Evolutionary conservation across 2,888 invertebrate genomes (phyloP).

Genomic region (Gisinianus flammeolus): DNA sequence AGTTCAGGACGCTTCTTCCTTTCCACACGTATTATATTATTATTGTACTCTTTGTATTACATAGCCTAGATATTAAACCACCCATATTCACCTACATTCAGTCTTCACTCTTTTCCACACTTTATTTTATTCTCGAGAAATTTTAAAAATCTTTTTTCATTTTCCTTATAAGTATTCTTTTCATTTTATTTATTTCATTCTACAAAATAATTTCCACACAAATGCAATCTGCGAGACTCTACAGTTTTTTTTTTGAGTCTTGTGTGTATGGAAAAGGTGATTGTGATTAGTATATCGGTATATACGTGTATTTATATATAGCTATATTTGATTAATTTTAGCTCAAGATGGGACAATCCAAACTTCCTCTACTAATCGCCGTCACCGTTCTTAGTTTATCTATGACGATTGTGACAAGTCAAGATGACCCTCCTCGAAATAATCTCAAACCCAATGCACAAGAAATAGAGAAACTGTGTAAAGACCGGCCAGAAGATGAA

Average conservation of each 20-base stretch:
- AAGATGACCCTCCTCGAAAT: conserved; percentile 40
- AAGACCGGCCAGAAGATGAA: conserved; percentile 86
- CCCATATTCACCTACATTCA: too few relatives aligned
- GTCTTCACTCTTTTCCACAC: too few relatives aligned
- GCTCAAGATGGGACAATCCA: conserved; percentile 27
- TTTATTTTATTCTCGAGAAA: too few relatives aligned
- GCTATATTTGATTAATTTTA: too few relatives aligned
- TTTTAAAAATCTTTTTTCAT: too few relatives aligned
- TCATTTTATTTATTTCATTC: background rate
- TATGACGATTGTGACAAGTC: conserved; percentile 28
- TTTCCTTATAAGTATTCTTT: background rate
- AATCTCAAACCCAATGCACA: conserved; percentile 55
- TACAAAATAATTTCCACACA: too few relatives aligned
- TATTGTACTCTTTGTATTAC: background rate
- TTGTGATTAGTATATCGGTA: too few relatives aligned
- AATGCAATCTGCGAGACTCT: background rate
- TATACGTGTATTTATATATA: too few relatives aligned
- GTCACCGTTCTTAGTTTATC: conserved; percentile 18
- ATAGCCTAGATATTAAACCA: background rate
- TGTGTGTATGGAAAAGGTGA: background rate
- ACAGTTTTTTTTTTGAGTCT: background rate
- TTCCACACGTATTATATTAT: background rate
- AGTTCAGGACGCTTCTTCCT: background rate
- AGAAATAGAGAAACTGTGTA: conserved; percentile 79
- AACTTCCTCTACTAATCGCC: background rate